Conservation (phyloP, 1,140 invertebrate species). For the Belonocnema kinseyi region DNA sequence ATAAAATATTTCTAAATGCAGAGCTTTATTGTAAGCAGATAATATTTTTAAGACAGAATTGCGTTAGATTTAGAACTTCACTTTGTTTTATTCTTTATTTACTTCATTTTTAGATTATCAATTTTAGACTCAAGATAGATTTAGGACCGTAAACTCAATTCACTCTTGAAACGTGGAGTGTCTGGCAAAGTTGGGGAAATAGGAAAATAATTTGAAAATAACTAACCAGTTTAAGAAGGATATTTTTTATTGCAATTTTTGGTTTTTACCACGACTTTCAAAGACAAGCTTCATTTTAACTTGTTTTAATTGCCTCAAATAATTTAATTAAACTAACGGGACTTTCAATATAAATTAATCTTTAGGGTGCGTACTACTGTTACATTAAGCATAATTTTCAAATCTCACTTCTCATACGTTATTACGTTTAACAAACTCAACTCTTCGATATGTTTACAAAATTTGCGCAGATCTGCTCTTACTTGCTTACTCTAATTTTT, state of each 20-base stretch:
- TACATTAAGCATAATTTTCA: conserved; percentile 74
- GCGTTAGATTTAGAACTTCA: background rate
- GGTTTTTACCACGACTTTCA: too few species aligned
- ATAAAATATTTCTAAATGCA: background rate
- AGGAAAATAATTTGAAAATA: too few species aligned
- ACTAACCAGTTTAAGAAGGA: too few species aligned
- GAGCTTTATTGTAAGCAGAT: background rate
- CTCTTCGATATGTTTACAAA: background rate
- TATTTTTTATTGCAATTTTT: too few species aligned
- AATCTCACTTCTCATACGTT: conserved; percentile 26
- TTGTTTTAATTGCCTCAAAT: too few species aligned
- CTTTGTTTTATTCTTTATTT: background rate
- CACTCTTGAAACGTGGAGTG: too few species aligned
- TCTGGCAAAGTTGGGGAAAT: too few species aligned
- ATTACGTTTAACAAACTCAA: conserved; percentile 4
- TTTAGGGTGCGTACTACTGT: background rate
- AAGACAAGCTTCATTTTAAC: too few species aligned
- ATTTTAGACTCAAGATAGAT: too few species aligned
- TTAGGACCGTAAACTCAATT: too few species aligned
- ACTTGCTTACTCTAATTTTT: background rate
- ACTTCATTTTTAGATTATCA: background rate
- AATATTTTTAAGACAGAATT: background rate
- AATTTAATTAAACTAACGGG: background rate
- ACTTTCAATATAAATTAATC: background rate
- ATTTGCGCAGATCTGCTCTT: background rate